Conservation (phyloP, 2,113 vertebrate genomes). For the Australoheros scitulus region DNA sequence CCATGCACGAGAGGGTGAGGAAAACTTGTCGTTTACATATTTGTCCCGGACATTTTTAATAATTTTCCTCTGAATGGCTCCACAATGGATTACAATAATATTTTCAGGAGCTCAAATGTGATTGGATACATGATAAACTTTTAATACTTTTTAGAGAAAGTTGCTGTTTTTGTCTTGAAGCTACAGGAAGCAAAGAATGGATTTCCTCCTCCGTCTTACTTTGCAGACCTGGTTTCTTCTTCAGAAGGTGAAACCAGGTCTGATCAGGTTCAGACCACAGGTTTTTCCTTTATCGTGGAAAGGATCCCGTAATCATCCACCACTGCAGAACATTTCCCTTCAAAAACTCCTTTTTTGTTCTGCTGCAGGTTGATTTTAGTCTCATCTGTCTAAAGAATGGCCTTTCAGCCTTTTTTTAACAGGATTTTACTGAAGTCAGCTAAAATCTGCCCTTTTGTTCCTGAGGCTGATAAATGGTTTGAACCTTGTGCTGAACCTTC, state of each 20-base stretch:
- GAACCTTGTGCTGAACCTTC: too few species aligned
- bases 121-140: neutral
- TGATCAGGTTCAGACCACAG: neutral
- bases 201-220: too few species aligned
- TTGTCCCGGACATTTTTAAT: neutral
- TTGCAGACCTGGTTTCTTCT: neutral
- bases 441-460: too few species aligned
- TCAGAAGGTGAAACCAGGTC: neutral
- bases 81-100: neutral
- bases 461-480: too few species aligned
- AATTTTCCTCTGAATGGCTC: neutral
- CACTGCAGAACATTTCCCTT: neutral
- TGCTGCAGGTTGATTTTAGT: neutral
- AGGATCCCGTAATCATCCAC: neutral
- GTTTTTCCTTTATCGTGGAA: neutral
- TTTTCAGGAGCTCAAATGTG: neutral
- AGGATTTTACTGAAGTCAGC: too few species aligned
- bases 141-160: neutral
- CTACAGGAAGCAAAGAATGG: neutral
- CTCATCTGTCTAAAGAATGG: neutral
- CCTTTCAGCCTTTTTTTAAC: neutral
- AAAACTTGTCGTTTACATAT: neutral
- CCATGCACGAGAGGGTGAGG: slow-evolving; percentile 90
- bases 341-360: too few species aligned
- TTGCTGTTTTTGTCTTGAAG: neutral